Evolutionary conservation across 2,888 invertebrate species (phyloP).

Genomic region (Dynastes hyllus): DNA sequence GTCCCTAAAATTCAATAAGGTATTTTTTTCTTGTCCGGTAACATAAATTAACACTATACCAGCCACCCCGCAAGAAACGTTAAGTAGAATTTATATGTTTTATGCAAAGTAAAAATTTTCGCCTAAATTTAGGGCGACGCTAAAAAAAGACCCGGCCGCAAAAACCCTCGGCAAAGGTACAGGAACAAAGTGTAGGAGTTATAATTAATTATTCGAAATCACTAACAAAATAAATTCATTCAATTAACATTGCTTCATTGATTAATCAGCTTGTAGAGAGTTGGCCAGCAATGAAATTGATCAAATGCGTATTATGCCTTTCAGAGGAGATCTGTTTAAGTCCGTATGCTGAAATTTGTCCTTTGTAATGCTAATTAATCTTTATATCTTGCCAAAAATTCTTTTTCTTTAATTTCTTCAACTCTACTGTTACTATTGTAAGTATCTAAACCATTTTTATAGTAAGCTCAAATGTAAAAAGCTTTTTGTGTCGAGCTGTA

Average conservation of each 20-base stretch:
- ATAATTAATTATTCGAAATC: conserved; percentile 40
- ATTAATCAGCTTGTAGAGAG: conserved; percentile 22
- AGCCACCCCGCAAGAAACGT: not conserved
- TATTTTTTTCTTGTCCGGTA: too few relatives aligned
- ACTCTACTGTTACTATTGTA: too few relatives aligned
- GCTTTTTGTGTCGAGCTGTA: too few relatives aligned
- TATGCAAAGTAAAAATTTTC: conserved; percentile 30
- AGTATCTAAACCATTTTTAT: too few relatives aligned
- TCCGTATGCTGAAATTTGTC: not conserved
- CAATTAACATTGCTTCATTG: conserved; percentile 39
- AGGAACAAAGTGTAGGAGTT: conserved; percentile 18
- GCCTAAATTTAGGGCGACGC: conserved; percentile 11
- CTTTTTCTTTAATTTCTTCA: too few relatives aligned
- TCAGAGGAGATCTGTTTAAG: not conserved
- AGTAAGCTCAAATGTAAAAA: too few relatives aligned
- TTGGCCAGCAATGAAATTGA: not conserved
- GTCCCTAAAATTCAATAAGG: too few relatives aligned
- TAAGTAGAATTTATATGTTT: conserved; percentile 17
- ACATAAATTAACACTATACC: conserved; percentile 1
- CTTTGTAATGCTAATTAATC: too few relatives aligned
- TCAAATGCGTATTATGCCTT: not conserved
- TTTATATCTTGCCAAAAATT: too few relatives aligned
- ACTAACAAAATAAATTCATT: conserved; percentile 26
- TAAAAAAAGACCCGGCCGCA: conserved; percentile 27
- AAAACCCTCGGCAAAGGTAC: conserved; percentile 14